Evolutionary conservation across 2,113 vertebrate genomes (phyloP).

Genomic region (Oreochromis spilurus): DNA sequence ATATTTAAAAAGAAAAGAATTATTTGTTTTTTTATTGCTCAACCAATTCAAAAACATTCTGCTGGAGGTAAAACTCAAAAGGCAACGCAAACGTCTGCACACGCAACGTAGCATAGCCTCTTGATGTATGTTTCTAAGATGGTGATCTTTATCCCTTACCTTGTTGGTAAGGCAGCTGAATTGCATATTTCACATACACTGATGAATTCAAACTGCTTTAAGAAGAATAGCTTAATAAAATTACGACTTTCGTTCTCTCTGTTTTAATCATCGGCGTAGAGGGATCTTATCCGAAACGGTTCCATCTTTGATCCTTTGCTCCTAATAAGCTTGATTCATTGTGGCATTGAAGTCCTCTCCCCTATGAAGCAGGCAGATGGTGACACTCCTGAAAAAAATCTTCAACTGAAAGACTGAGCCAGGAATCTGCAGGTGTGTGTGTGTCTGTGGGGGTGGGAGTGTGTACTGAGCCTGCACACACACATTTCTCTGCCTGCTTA

Average conservation of each 20-base stretch:
- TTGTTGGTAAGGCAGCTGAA: background rate
- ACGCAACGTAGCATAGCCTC: background rate
- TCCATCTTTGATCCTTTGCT: background rate
- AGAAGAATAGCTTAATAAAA: background rate
- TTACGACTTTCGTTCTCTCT: background rate
- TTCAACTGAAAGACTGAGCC: background rate
- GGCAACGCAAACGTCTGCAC: accelerated
- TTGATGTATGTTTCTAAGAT: background rate
- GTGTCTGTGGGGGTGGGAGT: constrained; percentile 1
- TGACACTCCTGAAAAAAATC: background rate
- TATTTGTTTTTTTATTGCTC: background rate
- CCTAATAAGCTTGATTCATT: constrained; percentile 15
- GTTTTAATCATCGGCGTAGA: background rate
- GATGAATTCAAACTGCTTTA: background rate
- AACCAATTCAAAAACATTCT: background rate
- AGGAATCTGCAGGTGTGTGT: constrained; percentile 36
- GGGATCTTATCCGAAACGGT: background rate
- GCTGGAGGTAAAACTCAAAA: background rate
- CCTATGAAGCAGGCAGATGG: constrained; percentile 46
- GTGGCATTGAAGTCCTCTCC: background rate
- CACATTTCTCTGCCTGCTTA: background rate
- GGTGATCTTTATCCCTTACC: background rate
- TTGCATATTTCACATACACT: accelerated
- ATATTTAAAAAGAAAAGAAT: accelerated
- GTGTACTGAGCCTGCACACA: background rate